Base-by-base conservation (phyloP, 2,113 vertebrate genomes). In the Heteronetta atricapilla region DNA sequence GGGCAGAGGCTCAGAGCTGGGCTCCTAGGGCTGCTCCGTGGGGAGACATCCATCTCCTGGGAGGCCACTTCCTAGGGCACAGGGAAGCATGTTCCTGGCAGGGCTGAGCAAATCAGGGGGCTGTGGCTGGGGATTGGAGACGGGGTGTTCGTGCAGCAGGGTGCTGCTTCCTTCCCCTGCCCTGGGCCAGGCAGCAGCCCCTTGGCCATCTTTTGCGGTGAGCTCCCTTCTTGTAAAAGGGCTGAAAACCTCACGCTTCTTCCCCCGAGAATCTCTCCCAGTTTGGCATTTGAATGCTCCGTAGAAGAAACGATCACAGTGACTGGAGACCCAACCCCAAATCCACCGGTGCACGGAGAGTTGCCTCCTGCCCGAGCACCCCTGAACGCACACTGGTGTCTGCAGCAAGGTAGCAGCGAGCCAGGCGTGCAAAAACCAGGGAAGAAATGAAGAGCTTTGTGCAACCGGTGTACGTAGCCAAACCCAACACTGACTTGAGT, bases 301-400 rank as follows among this genome's bases (percentile, higher is more conserved):
- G 11, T 0, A 10, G 36, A 53, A 78, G 76, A 58, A 14, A 26
- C 8, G 1, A 67, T 82, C 38, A 73, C 64, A 70, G 42, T 7
- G 10, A 58, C 52, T 34, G 60, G 60, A 95, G 21, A 36, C 53
- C 73, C 86, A 60, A 63, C 9, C 72, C 38, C 42, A n/a, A 40
- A n/a, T 63, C 31, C 13, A 8, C 22, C 33, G 3, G 26, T 6
- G 53, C 50, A 62, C 16, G 19, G 48, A 52, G 60, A 75, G 82
- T 3, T 36, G 52, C 46, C 36, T 64, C 31, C 1, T 58, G 46
- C 28, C 36, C 38, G 48, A 33, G 19, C 59, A 33, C 50, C n/a
- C 80, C 1, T 0, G 13, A 26, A 86, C 0, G 0, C 56, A 17
- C 42, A 42, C 0, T 0, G 0, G 20, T 34, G 16, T 52, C 68